phyloP scores from a whole-genome alignment of 2,113 vertebrate genomes.

The Siniperca chuatsi region DNA sequence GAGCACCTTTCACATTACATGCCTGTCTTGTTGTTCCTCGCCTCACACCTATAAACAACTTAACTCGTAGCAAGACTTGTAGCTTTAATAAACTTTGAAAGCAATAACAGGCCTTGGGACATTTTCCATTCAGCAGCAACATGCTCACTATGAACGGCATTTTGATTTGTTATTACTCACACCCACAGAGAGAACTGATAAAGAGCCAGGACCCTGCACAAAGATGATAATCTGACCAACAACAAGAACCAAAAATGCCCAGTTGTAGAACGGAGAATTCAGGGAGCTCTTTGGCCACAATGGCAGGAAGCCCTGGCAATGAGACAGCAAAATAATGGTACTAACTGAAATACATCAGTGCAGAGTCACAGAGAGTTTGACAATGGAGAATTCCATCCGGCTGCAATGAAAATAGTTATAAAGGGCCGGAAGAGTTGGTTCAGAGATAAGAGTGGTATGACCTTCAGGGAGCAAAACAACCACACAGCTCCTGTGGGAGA shows the following conservation, averaged over 20 bases:
- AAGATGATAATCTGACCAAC: slow-evolving; percentile 12
- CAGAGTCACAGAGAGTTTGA: slow-evolving; percentile 9
- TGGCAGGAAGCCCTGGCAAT: slow-evolving; percentile 63
- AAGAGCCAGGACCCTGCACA: slow-evolving; percentile 40
- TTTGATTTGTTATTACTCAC: background rate
- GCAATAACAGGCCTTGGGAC: background rate
- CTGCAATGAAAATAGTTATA: slow-evolving; percentile 30
- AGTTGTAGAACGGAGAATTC: background rate
- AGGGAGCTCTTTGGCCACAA: slow-evolving; percentile 47
- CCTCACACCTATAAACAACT: background rate
- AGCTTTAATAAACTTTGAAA: background rate
- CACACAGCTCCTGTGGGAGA: slow-evolving; percentile 40
- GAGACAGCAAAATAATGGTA: slow-evolving; percentile 39
- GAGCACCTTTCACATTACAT: slow-evolving; percentile 6
- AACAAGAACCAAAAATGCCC: slow-evolving; percentile 2
- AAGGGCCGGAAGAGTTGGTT: slow-evolving; percentile 55
- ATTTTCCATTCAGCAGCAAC: background rate
- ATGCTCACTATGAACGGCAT: background rate
- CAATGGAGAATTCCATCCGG: slow-evolving; percentile 28
- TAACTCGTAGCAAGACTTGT: background rate
- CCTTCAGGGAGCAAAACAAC: slow-evolving; percentile 57
- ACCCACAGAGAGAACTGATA: background rate
- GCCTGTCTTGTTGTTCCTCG: background rate
- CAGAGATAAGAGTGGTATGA: slow-evolving; percentile 62
- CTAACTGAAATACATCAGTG: background rate